Conservation (phyloP, 2,888 invertebrate species). For the Pandemis cinnamomeana region DNA sequence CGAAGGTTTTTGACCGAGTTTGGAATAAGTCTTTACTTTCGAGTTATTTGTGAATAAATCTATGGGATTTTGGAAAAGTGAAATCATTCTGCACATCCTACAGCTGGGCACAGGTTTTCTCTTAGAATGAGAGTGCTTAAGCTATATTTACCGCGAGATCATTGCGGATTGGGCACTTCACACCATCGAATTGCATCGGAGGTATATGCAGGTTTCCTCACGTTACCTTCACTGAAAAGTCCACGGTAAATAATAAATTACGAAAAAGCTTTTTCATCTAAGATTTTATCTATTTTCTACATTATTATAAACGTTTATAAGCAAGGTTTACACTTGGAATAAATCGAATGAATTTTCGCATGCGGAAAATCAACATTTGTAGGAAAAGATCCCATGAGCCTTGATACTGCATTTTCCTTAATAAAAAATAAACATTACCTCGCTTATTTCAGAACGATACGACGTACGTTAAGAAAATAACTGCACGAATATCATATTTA, state of each 20-base stretch:
- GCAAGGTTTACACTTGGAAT: neutral
- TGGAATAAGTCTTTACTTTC: neutral
- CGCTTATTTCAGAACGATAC: neutral
- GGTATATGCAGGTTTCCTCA: too few relatives aligned
- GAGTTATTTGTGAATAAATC: neutral
- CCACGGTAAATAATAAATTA: too few relatives aligned
- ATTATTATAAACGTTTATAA: conserved; percentile 1
- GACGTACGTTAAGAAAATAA: neutral
- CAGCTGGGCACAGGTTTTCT: too few relatives aligned
- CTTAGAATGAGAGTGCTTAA: too few relatives aligned
- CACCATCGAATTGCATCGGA: too few relatives aligned
- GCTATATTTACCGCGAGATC: too few relatives aligned
- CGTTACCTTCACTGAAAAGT: too few relatives aligned
- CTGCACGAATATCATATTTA: neutral
- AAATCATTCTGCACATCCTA: neutral
- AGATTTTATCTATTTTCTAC: neutral
- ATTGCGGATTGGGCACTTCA: too few relatives aligned
- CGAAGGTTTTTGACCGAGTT: neutral
- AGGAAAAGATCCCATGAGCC: neutral
- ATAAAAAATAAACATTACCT: neutral
- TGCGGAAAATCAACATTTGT: conserved; percentile 1
- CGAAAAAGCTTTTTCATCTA: too few relatives aligned
- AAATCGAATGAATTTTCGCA: neutral
- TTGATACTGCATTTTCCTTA: conserved; percentile 1
- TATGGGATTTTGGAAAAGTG: too few relatives aligned